Percentiles rank a stretch among this genome's conserved stretches.
Evolutionary conservation across 2,797 vertebrate species (phyloP).

Genomic region (Anas acuta): DNA sequence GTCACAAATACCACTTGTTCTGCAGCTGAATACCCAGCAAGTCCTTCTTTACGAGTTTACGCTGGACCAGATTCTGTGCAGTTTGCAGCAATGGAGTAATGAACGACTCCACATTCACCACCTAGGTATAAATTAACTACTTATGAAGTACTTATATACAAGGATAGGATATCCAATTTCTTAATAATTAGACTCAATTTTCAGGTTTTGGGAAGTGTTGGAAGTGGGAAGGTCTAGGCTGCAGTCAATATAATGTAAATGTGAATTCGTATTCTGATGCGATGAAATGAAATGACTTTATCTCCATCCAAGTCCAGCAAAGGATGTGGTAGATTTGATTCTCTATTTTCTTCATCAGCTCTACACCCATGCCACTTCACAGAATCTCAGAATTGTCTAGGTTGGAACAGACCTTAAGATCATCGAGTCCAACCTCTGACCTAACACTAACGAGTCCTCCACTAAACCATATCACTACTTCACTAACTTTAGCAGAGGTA

Average conservation of each 20-base stretch:
- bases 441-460: too few relatives aligned
- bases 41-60: constrained; percentile 19
- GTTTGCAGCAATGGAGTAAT: constrained; percentile 13
- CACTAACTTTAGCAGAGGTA: neutral
- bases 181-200: neutral
- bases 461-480: neutral
- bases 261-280: neutral
- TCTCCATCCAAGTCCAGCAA: neutral
- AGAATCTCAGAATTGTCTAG: too few relatives aligned
- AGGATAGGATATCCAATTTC: constrained; percentile 6
- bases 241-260: neutral
- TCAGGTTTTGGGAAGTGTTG: neutral
- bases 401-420: too few relatives aligned
- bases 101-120: neutral
- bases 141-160: neutral
- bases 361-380: neutral
- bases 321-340: neutral
- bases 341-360: neutral
- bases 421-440: too few relatives aligned
- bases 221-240: neutral
- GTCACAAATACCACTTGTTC: neutral
- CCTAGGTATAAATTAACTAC: neutral
- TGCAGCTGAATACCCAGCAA: constrained; percentile 11
- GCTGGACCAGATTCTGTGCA: neutral
- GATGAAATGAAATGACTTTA: neutral